Evolutionary conservation across 2,888 invertebrate genomes (phyloP), one percentile per base, ranked within the genome.

Genomic region (Tachina fera): DNA sequence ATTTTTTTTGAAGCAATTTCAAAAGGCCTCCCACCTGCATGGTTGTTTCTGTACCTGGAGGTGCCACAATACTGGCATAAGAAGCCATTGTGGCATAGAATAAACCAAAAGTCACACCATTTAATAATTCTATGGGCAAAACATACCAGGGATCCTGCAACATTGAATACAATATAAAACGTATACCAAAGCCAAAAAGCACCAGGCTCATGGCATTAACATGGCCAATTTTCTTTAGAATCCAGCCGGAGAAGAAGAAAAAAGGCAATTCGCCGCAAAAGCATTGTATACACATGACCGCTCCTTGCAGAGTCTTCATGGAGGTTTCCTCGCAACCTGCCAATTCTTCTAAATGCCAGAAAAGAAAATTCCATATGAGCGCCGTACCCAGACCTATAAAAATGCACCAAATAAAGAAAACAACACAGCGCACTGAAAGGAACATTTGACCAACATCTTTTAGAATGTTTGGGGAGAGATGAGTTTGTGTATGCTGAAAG

Each of bases 51-150:
- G 96, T 96, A 11, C 97, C 97, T 0, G 96, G 94, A 1, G 97
- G 97, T 2, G 97, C 96, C 1, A 97, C 95, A 85, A 96, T 95
- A 90, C 96, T 96, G 0, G 97, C 97, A 92, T 97, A 98, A 0
- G 97, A 97, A 19, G 97, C 96, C 96, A 97, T 97, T 11, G 97
- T 96, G 0, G 97, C 95, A 92, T 97, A 98, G 89, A 97, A 97
- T 91, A 98, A 94, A 22, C 98, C 98, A 91, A 97, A 97, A 0
- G 98, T 97, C 31, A 98, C 93, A 0, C 98, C 98, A 92, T 98
- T 97, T 10, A 97, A 93, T 84, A 97, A 92, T 92, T 98, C 98
- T 72, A 98, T 95, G 0, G 97, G 96, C 83, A 98, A 93, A 65
- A 96, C 95, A 94, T 95, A 95, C 97, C 98, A 98, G 0, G 97